Base-by-base conservation (phyloP, 2,888 invertebrate genomes). In the Lithophane socia region DNA sequence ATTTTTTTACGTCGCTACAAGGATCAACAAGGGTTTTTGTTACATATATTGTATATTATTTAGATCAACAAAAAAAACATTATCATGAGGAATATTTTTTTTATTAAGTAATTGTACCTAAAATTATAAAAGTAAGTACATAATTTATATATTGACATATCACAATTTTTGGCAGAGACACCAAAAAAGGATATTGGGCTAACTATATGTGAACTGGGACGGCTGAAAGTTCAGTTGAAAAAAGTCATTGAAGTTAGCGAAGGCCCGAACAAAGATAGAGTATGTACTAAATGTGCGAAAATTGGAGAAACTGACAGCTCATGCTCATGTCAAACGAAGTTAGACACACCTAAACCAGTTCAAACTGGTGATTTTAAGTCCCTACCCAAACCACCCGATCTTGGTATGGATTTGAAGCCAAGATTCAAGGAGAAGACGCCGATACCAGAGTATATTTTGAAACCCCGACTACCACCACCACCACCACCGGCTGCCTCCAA, bases 221-320 rank as follows among this genome's bases (percentile, higher is more conserved):
- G 21, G 1, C 12, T 82, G 7, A 73, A 47, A 49, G 4, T 16
- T 2, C 72, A 66, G 52, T 61, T 80, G 67, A 10, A 24, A 13
- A 56, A 85, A 24, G 12, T 67, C 5, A 60, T 80, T 58, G 56
- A 84, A 70, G 42, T 80, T 61, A 73, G 69, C 75, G 9, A 68
- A 80, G 0, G 58, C 0, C 37, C 66, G 7, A 64, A 12, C 10
- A 13, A n/a, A 37, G 37, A 52, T 5, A 61, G 66, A 16, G 21
- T 68, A 13, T 52, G 79, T 37, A 0, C n/a, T 1, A 49, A 13
- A 21, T 83, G 83, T 37, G 12, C 21, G 18, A 5, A 21, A 10
- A 42, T 72, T 52, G 65, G 18, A 1, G 54, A 13, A 60, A 58
- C 5, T 8, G 1, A 56, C 1, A 73, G 52, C 54, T 2, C 47